phyloP scores from a whole-genome alignment of 2,797 vertebrate genomes.

The Cephalopachus bancanus region DNA sequence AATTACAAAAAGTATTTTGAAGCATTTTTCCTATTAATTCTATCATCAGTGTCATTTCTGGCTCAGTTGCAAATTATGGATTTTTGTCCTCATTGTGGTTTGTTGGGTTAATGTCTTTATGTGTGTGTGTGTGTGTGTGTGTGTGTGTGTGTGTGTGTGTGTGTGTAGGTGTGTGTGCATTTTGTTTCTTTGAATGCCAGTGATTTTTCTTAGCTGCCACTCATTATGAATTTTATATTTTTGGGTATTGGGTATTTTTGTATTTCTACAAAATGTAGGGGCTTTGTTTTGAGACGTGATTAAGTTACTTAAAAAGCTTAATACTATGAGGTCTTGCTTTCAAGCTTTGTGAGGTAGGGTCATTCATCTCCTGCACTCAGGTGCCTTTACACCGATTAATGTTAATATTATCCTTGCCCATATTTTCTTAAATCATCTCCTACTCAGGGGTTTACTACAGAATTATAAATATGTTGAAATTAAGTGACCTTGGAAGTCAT shows the following conservation, averaged over 20 bases:
- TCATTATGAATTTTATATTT: conserved; percentile 10
- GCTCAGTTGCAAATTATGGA: neutral
- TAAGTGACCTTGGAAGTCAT: neutral
- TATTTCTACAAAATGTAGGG: neutral
- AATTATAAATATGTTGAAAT: conserved; percentile 29
- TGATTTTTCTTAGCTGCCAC: neutral
- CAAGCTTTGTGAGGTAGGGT: neutral
- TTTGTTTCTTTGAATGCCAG: neutral
- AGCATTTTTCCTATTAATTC: neutral
- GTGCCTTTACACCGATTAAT: neutral
- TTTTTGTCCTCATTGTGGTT: neutral
- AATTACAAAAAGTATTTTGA: neutral
- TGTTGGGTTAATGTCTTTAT: neutral
- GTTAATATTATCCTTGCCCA: neutral
- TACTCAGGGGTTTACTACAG: neutral
- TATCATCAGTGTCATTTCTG: neutral
- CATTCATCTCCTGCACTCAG: neutral
- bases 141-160: neutral
- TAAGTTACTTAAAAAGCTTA: neutral
- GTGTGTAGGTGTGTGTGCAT: too few species aligned
- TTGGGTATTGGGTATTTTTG: neutral
- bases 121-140: neutral
- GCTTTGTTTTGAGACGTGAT: neutral
- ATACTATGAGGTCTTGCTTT: neutral
- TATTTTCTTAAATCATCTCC: conserved; percentile 5